These are phyloP conservation scores for Nyctereutes procyonoides DNA, from an alignment of 2,113 vertebrate genomes.

Conservation along the genomic window DNA sequence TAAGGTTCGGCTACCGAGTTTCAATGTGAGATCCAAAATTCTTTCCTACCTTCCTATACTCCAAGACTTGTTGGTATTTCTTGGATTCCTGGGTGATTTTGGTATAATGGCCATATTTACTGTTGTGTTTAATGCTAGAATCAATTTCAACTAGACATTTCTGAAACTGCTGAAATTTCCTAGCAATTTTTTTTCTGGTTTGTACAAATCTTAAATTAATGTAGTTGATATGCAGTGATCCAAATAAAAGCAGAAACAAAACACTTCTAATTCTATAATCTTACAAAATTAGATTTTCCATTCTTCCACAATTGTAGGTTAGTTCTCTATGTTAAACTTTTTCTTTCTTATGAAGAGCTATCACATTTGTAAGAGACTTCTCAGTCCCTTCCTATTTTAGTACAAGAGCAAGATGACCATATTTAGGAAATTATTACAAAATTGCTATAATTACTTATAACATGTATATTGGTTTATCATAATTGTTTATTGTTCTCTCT, in stretches of 20 bases:
- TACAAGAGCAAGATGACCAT: background rate
- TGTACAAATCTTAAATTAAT: background rate
- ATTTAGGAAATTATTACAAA: slow-evolving; percentile 25
- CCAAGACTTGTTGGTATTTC: background rate
- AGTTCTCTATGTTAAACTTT: background rate
- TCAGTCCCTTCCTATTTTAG: background rate
- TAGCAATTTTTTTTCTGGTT: background rate
- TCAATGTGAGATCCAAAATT: background rate
- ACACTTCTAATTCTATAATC: slow-evolving; percentile 12
- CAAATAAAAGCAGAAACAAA: slow-evolving; percentile 12
- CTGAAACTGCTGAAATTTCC: background rate
- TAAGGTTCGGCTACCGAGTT: background rate
- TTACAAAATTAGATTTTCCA: background rate
- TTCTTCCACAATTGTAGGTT: background rate
- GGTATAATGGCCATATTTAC: background rate
- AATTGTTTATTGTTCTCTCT: background rate
- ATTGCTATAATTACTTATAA: background rate
- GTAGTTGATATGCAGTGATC: background rate
- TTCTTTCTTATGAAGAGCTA: slow-evolving; percentile 5
- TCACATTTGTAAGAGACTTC: background rate
- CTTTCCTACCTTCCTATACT: background rate
- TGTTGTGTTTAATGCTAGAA: background rate
- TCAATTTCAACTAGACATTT: background rate
- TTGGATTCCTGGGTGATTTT: background rate
- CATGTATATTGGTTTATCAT: background rate